Evolutionary conservation across 2,888 invertebrate genomes (phyloP).

Genomic region (Apoda limacodes): DNA sequence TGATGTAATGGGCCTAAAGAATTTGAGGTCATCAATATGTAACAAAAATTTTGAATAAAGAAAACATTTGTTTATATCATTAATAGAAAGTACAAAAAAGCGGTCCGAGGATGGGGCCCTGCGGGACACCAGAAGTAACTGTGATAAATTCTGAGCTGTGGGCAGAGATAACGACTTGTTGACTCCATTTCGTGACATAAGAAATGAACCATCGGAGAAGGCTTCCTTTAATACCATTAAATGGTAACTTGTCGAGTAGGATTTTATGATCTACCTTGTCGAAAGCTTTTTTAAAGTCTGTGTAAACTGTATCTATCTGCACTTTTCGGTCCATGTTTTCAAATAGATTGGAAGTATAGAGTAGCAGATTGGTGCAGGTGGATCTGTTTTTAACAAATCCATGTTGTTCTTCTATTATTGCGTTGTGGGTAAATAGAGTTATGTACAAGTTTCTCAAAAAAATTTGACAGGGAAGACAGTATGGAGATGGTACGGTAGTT

Average conservation of each 20-base stretch:
- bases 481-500: conserved; percentile 16
- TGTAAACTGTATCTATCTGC: conserved; percentile 14
- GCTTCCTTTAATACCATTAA: conserved; percentile 7
- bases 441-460: conserved; percentile 16
- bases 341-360: conserved; percentile 12
- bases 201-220: conserved; percentile 6
- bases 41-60: too few relatives aligned
- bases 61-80: too few relatives aligned
- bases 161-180: too few relatives aligned
- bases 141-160: too few relatives aligned
- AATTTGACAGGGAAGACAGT: conserved; percentile 14
- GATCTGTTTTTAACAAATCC: conserved; percentile 19
- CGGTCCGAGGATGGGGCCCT: too few relatives aligned
- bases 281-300: conserved; percentile 9
- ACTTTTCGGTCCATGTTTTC: conserved; percentile 8
- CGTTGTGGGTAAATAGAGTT: conserved; percentile 13
- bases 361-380: conserved; percentile 13
- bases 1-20: too few relatives aligned
- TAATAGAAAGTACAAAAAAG: too few relatives aligned
- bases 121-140: too few relatives aligned
- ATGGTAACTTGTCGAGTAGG: conserved; percentile 7
- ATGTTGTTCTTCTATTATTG: conserved; percentile 16
- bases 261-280: conserved; percentile 9
- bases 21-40: too few relatives aligned
- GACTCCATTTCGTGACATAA: conserved; percentile 3